Conservation (phyloP, 2,888 invertebrate genomes). For the Agrenia bidenticulata region DNA sequence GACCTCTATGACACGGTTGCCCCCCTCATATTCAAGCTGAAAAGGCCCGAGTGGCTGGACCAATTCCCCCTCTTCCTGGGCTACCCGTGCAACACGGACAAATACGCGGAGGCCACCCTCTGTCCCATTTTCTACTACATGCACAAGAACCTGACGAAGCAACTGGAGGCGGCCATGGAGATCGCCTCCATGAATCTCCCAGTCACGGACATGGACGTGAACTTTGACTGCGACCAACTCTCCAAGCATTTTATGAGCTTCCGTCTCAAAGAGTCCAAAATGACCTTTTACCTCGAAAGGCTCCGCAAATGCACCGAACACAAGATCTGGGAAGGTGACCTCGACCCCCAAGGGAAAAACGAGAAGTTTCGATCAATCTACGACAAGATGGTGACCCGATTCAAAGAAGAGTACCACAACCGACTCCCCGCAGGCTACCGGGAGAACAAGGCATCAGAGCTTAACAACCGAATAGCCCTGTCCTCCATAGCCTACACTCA, state of each 20-base stretch:
- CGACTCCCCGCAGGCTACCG: background rate
- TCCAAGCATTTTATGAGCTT: background rate
- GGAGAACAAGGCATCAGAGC: conserved; percentile 9
- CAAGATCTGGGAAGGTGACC: background rate
- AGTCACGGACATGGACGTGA: background rate
- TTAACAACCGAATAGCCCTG: background rate
- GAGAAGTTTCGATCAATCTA: background rate
- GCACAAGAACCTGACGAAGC: background rate
- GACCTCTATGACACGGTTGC: background rate
- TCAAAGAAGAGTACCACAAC: background rate
- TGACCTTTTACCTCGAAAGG: background rate
- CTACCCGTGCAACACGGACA: conserved; percentile 5
- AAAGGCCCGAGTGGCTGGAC: background rate
- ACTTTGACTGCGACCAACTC: conserved; percentile 4
- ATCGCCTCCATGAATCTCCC: background rate
- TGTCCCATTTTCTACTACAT: conserved; percentile 9
- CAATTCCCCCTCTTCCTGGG: conserved; percentile 10
- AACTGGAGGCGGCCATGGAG: conserved; percentile 4
- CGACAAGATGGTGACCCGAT: conserved; percentile 4
- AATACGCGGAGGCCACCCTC: conserved; percentile 3
- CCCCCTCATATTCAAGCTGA: background rate
- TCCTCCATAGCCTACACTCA: background rate
- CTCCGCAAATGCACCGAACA: background rate
- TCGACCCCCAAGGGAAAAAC: background rate
- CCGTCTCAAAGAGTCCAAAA: background rate